Conservation (phyloP, 2,113 vertebrate genomes). For the Benitochromis conjunctus region DNA sequence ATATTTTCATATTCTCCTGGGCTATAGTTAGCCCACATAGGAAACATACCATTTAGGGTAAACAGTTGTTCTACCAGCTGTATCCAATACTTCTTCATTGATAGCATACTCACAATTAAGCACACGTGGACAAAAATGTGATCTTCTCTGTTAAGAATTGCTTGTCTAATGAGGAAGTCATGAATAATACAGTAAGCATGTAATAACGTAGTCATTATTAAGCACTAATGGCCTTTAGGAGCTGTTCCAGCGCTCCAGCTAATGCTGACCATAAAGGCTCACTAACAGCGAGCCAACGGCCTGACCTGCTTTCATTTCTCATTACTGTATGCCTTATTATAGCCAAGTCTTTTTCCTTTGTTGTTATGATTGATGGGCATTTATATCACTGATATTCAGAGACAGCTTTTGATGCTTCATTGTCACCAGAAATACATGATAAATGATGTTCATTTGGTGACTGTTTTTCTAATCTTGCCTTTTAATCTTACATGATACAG, state of each 20-base stretch:
- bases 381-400: slow-evolving; percentile 34
- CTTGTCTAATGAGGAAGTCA: slow-evolving; percentile 65
- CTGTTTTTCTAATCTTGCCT: background rate
- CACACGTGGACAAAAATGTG: slow-evolving; percentile 45
- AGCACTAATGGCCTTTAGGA: slow-evolving; percentile 67
- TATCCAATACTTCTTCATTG: slow-evolving; percentile 10
- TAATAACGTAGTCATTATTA: slow-evolving; percentile 74
- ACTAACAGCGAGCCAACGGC: background rate
- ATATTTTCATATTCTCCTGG: slow-evolving; percentile 8
- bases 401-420: background rate
- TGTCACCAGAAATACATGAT: slow-evolving; percentile 13
- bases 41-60: slow-evolving; percentile 46
- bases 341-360: background rate
- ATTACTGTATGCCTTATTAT: slow-evolving; percentile 2
- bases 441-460: background rate
- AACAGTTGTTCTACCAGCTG: slow-evolving; percentile 50
- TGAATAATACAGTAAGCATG: slow-evolving; percentile 71
- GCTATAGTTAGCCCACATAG: slow-evolving; percentile 26
- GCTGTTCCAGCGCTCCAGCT: slow-evolving; percentile 45
- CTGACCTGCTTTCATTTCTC: slow-evolving; percentile 36
- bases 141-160: slow-evolving; percentile 53
- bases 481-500: background rate
- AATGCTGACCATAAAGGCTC: slow-evolving; percentile 37
- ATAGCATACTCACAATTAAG: slow-evolving; percentile 31
- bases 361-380: slow-evolving; percentile 42